Conservation (phyloP, 2,888 invertebrate species). For the Drosophila paranaensis region DNA sequence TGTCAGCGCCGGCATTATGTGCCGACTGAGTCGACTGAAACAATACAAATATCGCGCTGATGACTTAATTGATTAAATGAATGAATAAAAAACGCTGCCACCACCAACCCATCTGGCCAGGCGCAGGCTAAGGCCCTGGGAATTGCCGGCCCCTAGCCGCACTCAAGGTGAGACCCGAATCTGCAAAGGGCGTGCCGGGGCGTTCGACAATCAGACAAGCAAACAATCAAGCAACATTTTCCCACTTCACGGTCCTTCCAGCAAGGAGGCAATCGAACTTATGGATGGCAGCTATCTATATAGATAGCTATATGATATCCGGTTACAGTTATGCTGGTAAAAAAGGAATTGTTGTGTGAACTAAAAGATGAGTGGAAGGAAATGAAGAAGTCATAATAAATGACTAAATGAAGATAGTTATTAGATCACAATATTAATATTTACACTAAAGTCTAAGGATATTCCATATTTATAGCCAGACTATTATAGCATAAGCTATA, state of each 20-base stretch:
- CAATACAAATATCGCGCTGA: constrained; percentile 70
- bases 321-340: constrained; percentile 56
- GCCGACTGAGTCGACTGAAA: constrained; percentile 34
- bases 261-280: constrained; percentile 47
- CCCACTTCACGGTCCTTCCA: constrained; percentile 25
- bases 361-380: constrained; percentile 4
- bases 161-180: constrained; percentile 46
- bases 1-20: constrained; percentile 40
- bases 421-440: not conserved
- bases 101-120: constrained; percentile 32
- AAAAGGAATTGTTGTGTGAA: constrained; percentile 34
- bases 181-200: constrained; percentile 25
- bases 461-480: no score
- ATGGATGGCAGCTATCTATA: not conserved
- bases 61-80: constrained; percentile 83
- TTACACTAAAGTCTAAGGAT: no score
- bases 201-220: constrained; percentile 62
- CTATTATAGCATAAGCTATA: no score
- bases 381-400: no score
- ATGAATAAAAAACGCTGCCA: constrained; percentile 78
- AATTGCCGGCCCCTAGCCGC: constrained; percentile 31
- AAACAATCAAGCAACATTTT: constrained; percentile 65
- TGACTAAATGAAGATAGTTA: not conserved
- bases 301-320: constrained; percentile 29
- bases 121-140: constrained; percentile 26